These are phyloP conservation scores for Scaptomyza reducta DNA, from an alignment of 2,888 invertebrate species.

Conservation along the genomic window DNA sequence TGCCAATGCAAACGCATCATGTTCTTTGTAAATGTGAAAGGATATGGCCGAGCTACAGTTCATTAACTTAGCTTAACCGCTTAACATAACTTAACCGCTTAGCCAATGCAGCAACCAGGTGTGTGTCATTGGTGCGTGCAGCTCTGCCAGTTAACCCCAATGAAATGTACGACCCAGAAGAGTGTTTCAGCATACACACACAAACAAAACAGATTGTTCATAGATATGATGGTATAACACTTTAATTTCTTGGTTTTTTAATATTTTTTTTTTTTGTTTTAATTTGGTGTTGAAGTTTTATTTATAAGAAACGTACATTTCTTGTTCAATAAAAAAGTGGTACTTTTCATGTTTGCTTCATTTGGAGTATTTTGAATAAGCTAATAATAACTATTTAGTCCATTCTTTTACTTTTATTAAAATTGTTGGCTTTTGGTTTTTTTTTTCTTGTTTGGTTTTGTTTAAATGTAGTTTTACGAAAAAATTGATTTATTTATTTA, in stretches of 20 bases:
- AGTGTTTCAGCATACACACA: slow-evolving; percentile 34
- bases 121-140: background rate
- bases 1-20: too few species aligned
- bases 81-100: too few species aligned
- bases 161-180: background rate
- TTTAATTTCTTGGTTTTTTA: slow-evolving; percentile 58
- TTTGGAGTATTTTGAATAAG: slow-evolving; percentile 73
- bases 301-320: slow-evolving; percentile 74
- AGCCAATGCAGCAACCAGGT: slow-evolving; percentile 1
- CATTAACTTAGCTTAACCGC: background rate
- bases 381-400: slow-evolving; percentile 83
- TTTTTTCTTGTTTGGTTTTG: slow-evolving; percentile 64
- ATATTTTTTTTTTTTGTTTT: slow-evolving; percentile 22
- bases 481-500: slow-evolving; percentile 70
- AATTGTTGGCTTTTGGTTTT: slow-evolving; percentile 72
- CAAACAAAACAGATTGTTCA: slow-evolving; percentile 62
- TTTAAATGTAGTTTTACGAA: slow-evolving; percentile 83
- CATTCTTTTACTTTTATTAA: slow-evolving; percentile 78
- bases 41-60: background rate
- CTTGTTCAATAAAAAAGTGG: slow-evolving; percentile 66
- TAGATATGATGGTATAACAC: slow-evolving; percentile 70
- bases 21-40: too few species aligned
- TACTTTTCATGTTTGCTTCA: slow-evolving; percentile 53
- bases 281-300: slow-evolving; percentile 66
- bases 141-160: background rate